Conservation (phyloP, 2,888 invertebrate species). For the Synergus gifuensis region DNA sequence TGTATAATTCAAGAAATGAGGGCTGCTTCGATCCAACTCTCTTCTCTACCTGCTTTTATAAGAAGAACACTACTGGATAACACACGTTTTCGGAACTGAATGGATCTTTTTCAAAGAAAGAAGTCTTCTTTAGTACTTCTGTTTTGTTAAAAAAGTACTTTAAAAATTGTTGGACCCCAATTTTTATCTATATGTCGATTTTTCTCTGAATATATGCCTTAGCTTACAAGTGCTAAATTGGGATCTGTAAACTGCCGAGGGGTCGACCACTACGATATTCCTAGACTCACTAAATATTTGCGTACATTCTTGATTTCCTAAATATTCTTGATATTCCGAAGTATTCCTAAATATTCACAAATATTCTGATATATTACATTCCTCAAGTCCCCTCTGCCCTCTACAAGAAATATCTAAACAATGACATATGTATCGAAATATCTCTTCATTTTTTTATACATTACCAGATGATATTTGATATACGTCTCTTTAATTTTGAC, state of each 20-base stretch:
- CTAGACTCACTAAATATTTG: too few species aligned
- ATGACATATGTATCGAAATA: too few species aligned
- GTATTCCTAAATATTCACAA: too few species aligned
- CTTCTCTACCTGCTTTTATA: conserved; percentile 4
- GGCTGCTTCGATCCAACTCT: conserved; percentile 28
- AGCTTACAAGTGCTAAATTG: neutral
- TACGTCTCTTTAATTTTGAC: too few species aligned
- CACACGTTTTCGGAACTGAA: conserved; percentile 24
- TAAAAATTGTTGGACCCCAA: neutral
- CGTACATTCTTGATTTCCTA: too few species aligned
- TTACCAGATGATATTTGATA: too few species aligned
- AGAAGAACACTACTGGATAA: conserved; percentile 18
- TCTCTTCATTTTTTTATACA: too few species aligned
- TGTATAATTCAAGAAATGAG: conserved; percentile 40
- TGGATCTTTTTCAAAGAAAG: conserved; percentile 23
- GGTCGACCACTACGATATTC: too few species aligned
- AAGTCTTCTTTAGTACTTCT: conserved; percentile 7
- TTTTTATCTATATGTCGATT: conserved; percentile 1
- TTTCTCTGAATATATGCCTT: neutral
- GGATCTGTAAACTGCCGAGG: neutral
- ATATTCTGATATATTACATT: too few species aligned
- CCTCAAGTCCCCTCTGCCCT: too few species aligned
- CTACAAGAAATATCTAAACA: too few species aligned
- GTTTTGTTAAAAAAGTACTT: neutral
- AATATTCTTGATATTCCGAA: too few species aligned